Percentiles rank a stretch among this genome's conserved stretches.
Conservation (phyloP, 2,113 vertebrate genomes). For the Quiscalus mexicanus region DNA sequence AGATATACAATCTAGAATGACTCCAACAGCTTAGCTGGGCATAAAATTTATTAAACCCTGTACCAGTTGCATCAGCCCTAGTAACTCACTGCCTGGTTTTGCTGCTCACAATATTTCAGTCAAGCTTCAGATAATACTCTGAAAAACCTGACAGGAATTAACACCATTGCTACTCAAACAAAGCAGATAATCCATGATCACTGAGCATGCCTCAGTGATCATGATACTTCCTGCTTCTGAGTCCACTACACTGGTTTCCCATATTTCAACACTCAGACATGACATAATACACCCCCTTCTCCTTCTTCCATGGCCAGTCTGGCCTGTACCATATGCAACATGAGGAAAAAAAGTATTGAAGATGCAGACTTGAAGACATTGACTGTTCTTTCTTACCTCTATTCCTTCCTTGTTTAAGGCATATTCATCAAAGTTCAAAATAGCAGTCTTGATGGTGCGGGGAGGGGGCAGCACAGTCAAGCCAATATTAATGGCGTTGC, state of each 20-base stretch:
- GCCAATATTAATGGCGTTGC: conserved; percentile 97
- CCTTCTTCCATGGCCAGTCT: neutral
- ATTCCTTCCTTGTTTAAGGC: conserved; percentile 99
- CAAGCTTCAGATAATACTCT: neutral
- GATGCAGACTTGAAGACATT: neutral
- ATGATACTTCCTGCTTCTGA: neutral
- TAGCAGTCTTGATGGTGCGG: conserved; percentile 96
- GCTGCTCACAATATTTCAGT: neutral
- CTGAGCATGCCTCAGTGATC: neutral
- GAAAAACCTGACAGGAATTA: neutral
- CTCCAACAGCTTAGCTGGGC: conserved; percentile 16
- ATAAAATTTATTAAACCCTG: conserved; percentile 30
- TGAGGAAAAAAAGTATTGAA: neutral
- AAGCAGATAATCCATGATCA: neutral
- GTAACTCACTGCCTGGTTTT: neutral
- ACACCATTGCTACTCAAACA: neutral
- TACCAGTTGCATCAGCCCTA: neutral
- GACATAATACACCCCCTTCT: neutral
- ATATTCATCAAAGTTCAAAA: conserved; percentile 98
- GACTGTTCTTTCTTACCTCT: conserved; percentile 81
- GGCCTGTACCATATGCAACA: neutral
- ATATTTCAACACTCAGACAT: neutral
- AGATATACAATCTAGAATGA: conserved; percentile 37
- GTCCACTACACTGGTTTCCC: neutral
- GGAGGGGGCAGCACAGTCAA: conserved; percentile 96